Evolutionary conservation across 2,888 invertebrate genomes (phyloP).

Genomic region (Mellilla xanthometata): DNA sequence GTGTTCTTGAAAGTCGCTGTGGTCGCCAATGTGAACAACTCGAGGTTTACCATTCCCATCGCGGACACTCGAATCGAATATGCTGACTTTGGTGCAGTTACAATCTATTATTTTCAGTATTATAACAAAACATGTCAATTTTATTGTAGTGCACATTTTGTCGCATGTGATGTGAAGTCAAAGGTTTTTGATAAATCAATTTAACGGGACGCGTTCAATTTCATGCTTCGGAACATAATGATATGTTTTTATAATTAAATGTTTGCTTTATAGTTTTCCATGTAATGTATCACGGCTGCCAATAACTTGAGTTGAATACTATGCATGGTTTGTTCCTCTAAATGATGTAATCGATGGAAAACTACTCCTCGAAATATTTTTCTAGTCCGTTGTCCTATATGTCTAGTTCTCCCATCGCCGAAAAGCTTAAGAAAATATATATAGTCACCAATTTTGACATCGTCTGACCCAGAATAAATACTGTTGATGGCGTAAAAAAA

Average conservation of each 20-base stretch:
- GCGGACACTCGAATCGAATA: not conserved
- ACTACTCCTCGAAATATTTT: constrained; percentile 43
- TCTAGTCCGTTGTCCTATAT: constrained; percentile 46
- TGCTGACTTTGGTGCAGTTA: constrained; percentile 1
- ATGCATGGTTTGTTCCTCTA: constrained; percentile 32
- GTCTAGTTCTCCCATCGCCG: constrained; percentile 35
- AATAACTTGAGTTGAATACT: constrained; percentile 50
- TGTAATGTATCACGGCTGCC: constrained; percentile 49
- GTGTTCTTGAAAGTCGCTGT: not conserved
- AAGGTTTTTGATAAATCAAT: constrained; percentile 4
- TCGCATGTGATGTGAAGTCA: too few relatives aligned
- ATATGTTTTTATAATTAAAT: too few relatives aligned
- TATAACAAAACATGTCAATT: constrained; percentile 8
- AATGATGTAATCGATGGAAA: constrained; percentile 40
- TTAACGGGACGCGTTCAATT: constrained; percentile 32
- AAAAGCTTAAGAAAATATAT: constrained; percentile 49
- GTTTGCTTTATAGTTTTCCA: constrained; percentile 20
- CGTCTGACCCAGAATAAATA: constrained; percentile 41
- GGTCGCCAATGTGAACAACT: not conserved
- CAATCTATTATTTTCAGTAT: constrained; percentile 12
- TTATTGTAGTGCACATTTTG: too few relatives aligned
- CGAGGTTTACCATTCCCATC: not conserved
- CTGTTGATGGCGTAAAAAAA: constrained; percentile 52
- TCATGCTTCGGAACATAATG: too few relatives aligned
- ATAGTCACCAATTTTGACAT: constrained; percentile 53